Percentiles rank a stretch among this genome's conserved stretches.
These are phyloP conservation scores for Ommatoiulus sabulosus DNA, from an alignment of 2,888 invertebrate genomes.

Conservation along the genomic window DNA sequence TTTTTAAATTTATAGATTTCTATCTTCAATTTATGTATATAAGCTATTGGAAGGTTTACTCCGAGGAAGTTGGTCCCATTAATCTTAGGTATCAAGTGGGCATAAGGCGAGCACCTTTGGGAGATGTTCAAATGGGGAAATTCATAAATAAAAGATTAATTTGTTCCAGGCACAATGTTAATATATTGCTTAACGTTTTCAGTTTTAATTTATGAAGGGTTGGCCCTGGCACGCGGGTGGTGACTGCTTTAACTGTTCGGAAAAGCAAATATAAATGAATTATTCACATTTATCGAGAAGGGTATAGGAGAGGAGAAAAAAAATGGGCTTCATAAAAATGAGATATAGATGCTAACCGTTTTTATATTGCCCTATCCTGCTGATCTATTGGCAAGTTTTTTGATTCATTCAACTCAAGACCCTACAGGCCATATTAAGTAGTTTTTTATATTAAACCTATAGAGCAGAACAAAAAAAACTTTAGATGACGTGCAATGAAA, in stretches of 20 bases:
- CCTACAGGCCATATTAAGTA: slow-evolving; percentile 11
- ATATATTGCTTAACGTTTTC: slow-evolving; percentile 45
- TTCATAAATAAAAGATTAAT: slow-evolving; percentile 54
- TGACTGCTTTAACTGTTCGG: slow-evolving; percentile 38
- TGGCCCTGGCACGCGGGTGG: slow-evolving; percentile 41
- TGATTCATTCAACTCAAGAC: slow-evolving; percentile 19
- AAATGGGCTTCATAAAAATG: slow-evolving; percentile 19
- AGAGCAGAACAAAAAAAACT: slow-evolving; percentile 14
- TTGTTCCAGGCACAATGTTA: slow-evolving; percentile 51
- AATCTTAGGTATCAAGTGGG: slow-evolving; percentile 55
- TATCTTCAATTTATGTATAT: slow-evolving; percentile 8
- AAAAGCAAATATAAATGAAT: slow-evolving; percentile 47
- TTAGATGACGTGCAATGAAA: background rate
- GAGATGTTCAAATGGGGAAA: slow-evolving; percentile 32
- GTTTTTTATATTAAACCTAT: slow-evolving; percentile 6
- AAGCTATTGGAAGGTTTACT: slow-evolving; percentile 24
- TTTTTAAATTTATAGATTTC: slow-evolving; percentile 12
- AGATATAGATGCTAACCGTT: slow-evolving; percentile 19
- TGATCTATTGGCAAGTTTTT: slow-evolving; percentile 19
- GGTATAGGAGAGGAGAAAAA: background rate
- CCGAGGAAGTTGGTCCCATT: slow-evolving; percentile 50
- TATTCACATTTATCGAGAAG: slow-evolving; percentile 47
- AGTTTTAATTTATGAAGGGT: slow-evolving; percentile 50
- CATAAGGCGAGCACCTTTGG: slow-evolving; percentile 47
- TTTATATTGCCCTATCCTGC: slow-evolving; percentile 19